These are phyloP conservation scores for Orius insidiosus DNA, from an alignment of 1,140 invertebrate genomes.

Conservation along the genomic window DNA sequence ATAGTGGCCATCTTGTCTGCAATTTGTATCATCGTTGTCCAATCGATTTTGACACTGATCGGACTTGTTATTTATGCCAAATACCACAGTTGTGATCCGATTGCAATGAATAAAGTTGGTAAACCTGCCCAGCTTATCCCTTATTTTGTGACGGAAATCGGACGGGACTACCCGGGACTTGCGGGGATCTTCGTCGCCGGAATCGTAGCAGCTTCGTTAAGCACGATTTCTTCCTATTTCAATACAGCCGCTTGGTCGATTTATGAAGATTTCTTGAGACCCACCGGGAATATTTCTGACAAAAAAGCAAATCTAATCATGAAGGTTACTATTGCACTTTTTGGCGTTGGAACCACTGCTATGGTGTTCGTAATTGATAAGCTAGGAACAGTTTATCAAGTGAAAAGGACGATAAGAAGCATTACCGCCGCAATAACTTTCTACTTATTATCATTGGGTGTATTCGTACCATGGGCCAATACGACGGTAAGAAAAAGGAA, in stretches of 20 bases:
- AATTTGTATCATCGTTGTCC: conserved; percentile 24
- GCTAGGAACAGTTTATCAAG: conserved; percentile 32
- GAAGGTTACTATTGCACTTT: conserved; percentile 40
- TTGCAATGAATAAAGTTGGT: conserved; percentile 29
- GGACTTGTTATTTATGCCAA: conserved; percentile 58
- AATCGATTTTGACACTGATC: conserved; percentile 38
- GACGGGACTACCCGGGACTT: conserved; percentile 32
- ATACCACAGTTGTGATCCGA: conserved; percentile 2
- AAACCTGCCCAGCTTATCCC: conserved; percentile 30
- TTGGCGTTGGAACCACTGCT: conserved; percentile 38
- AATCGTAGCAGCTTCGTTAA: conserved; percentile 40
- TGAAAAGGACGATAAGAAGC: too few relatives aligned
- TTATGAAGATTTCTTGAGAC: conserved; percentile 35
- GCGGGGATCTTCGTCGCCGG: conserved; percentile 45
- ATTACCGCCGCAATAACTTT: conserved; percentile 28
- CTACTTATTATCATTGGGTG: conserved; percentile 33
- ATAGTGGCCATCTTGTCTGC: too few relatives aligned
- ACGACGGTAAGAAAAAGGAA: conserved; percentile 20
- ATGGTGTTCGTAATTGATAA: conserved; percentile 49
- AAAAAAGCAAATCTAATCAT: conserved; percentile 13
- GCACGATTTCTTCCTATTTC: conserved; percentile 26
- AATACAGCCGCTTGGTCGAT: conserved; percentile 37
- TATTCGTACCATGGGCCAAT: conserved; percentile 31
- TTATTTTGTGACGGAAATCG: conserved; percentile 34
- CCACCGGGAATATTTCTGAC: conserved; percentile 10